Conservation (phyloP, 2,888 invertebrate species). For the Gymnoscelis rufifasciata region DNA sequence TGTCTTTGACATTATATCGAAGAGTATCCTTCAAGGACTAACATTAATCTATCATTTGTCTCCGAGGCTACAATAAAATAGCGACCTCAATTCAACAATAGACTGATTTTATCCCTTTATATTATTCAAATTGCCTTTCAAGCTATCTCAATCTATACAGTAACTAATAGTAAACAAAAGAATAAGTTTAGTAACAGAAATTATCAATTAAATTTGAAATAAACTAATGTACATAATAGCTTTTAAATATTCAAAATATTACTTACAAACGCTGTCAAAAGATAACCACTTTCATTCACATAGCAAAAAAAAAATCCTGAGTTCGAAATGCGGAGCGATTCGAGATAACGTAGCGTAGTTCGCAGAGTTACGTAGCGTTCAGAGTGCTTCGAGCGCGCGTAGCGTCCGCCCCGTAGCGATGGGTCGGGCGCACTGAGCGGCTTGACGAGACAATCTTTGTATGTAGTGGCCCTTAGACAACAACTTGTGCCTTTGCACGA, state of each 20-base stretch:
- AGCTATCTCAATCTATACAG: too few species aligned
- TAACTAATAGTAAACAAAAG: too few species aligned
- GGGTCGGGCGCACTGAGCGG: conserved; percentile 68
- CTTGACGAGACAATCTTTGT: conserved; percentile 76
- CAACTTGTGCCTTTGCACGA: conserved; percentile 69
- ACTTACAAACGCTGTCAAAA: conserved; percentile 55
- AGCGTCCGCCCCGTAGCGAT: conserved; percentile 63
- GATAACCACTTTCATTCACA: conserved; percentile 36
- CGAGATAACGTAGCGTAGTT: conserved; percentile 29
- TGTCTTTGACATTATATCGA: conserved; percentile 30
- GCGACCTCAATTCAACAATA: conserved; percentile 11
- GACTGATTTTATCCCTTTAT: conserved; percentile 1
- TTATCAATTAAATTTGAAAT: too few species aligned
- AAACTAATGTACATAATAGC: background rate
- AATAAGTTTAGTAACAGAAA: too few species aligned
- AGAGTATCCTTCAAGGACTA: conserved; percentile 11
- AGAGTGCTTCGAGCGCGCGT: conserved; percentile 43
- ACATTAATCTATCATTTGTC: conserved; percentile 17
- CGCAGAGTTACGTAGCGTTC: conserved; percentile 43
- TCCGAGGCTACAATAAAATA: conserved; percentile 7
- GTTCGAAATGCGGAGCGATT: conserved; percentile 7
- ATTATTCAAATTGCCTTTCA: background rate
- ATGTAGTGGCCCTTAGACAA: conserved; percentile 65
- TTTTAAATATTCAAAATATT: conserved; percentile 19
- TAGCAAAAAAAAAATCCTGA: conserved; percentile 20